These are phyloP conservation scores for Argopecten irradians DNA, from an alignment of 1,140 invertebrate species.

Conservation along the genomic window DNA sequence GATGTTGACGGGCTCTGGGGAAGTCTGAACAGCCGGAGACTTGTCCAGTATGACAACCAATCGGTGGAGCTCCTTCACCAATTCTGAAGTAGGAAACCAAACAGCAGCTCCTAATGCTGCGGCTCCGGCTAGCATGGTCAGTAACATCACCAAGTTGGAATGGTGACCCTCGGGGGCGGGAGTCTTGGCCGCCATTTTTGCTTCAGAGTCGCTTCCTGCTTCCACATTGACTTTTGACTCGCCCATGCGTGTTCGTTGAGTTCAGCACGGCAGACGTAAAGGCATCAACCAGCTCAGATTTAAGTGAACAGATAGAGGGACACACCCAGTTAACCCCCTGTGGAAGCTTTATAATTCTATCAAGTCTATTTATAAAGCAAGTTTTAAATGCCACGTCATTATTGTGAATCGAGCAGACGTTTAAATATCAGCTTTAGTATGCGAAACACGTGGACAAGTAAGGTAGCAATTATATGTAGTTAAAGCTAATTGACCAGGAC, in stretches of 20 bases:
- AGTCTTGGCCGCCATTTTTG: background rate
- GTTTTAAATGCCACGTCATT: background rate
- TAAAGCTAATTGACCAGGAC: background rate
- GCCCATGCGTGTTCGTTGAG: background rate
- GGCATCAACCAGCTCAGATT: background rate
- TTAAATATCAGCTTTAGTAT: background rate
- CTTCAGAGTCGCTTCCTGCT: constrained; percentile 10
- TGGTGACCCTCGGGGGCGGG: background rate
- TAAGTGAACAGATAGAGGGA: background rate
- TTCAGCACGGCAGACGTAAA: background rate
- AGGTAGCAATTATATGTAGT: background rate
- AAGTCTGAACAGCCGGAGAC: background rate
- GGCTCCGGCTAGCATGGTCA: constrained; percentile 3
- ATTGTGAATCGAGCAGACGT: background rate
- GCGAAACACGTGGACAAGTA: background rate
- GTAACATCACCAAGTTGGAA: background rate
- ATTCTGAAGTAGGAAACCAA: constrained; percentile 24
- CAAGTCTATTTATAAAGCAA: background rate
- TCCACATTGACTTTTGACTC: background rate
- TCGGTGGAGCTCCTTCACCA: constrained; percentile 25
- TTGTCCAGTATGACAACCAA: constrained; percentile 15
- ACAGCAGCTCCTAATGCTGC: constrained; percentile 24
- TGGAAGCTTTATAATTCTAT: background rate
- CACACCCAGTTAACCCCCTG: background rate
- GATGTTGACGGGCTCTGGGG: background rate